Conservation (phyloP, 2,888 invertebrate species). For the Cartodere bifasciata region DNA sequence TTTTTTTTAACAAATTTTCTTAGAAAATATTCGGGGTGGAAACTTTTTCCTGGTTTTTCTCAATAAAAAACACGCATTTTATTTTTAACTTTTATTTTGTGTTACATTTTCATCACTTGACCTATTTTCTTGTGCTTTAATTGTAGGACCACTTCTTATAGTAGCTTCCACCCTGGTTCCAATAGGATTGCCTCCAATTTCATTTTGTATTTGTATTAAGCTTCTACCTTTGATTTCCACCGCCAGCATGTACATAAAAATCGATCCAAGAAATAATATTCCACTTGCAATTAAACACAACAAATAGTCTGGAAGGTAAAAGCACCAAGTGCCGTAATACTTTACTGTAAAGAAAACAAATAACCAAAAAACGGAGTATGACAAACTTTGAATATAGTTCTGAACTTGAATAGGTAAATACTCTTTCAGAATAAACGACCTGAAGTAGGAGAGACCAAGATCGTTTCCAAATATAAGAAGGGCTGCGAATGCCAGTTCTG, state of each 20-base stretch:
- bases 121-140: no score
- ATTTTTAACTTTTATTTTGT: no score
- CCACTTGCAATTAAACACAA: slow-evolving; percentile 13
- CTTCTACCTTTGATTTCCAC: slow-evolving; percentile 23
- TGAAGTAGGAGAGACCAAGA: slow-evolving; percentile 18
- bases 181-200: slow-evolving; percentile 26
- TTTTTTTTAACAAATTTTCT: no score
- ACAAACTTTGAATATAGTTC: slow-evolving; percentile 13
- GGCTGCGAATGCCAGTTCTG: slow-evolving; percentile 13
- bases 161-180: slow-evolving; percentile 18
- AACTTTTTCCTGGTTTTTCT: no score
- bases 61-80: no score
- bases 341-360: slow-evolving; percentile 15
- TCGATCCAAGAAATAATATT: slow-evolving; percentile 16
- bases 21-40: no score
- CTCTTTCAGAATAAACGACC: slow-evolving; percentile 19
- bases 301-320: slow-evolving; percentile 1
- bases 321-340: slow-evolving; percentile 11
- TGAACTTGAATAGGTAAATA: slow-evolving; percentile 25
- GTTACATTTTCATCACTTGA: no score
- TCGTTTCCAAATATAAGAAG: slow-evolving; percentile 20
- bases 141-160: slow-evolving; percentile 5
- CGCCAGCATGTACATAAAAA: slow-evolving; percentile 17
- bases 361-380: slow-evolving; percentile 18
- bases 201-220: slow-evolving; percentile 22